Base-by-base conservation (phyloP, 2,113 vertebrate genomes). In the Sylvietta virens region DNA sequence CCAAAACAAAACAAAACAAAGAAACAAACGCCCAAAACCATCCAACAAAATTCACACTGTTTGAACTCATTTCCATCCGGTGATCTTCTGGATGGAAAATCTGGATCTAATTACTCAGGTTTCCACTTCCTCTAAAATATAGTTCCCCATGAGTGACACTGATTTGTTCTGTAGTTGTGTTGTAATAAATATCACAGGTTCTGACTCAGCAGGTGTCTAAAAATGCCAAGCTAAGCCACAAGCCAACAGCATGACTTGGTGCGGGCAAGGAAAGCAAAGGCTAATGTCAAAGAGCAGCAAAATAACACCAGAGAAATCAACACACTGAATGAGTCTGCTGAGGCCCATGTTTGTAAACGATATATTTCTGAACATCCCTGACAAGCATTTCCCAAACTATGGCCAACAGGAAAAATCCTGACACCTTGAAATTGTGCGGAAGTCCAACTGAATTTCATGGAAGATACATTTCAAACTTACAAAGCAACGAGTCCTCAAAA, bases 61-160 rank as follows among this genome's bases (percentile, higher is more conserved):
- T 66, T 84, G 60, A 88, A 56, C 19, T 86, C 2, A 0, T 31
- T 82, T 88, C 66, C 37, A 47, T 58, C 39, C 21, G 66, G 39
- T 51, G 35, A 70, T 58, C 27, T 80, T 82, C 72, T n/a, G 10
- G 51, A 28, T 73, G 60, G 56, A 93, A 96, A 91, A 76, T 76
- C 40, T 30, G 50, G 31, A 67, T 81, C 51, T 71, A 69, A 73
- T 90, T 62, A 81, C 24, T 74, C 58, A 39, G 6, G 30, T 58
- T 94, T 93, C 86, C 33, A 74, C 45, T 94, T 93, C 88, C 64
- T 88, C 62, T 86, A 90, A 80, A 90, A 83, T 10, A 54, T 0
- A 65, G 19, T 62, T 83, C 21, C 40, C 33, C 39, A 2, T 81
- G 64, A 91, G 20, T 44, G 22, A 74, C 93, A 85, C 61, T 67